Percentiles rank a stretch among this genome's conserved stretches.
Evolutionary conservation across 1,140 invertebrate species (phyloP).

Genomic region (Trachymyrmex septentrionalis): DNA sequence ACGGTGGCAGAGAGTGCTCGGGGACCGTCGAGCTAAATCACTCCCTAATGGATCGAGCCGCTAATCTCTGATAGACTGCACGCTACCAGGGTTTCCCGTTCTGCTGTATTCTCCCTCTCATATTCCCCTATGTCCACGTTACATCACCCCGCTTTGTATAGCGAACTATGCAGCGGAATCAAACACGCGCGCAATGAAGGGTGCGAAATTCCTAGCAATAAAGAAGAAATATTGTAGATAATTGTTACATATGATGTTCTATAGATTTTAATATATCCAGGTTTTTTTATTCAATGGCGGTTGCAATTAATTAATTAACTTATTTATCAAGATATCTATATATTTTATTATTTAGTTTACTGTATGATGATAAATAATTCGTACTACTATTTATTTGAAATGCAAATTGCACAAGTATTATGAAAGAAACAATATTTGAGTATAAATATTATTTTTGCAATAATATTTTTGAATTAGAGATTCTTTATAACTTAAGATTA

Average conservation of each 20-base stretch:
- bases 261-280: not conserved
- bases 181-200: conserved; percentile 21
- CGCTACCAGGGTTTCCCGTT: conserved; percentile 59
- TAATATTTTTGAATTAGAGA: not conserved
- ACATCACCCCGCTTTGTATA: conserved; percentile 50
- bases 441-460: conserved; percentile 6
- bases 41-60: conserved; percentile 81
- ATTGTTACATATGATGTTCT: not conserved
- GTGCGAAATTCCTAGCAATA: conserved; percentile 7
- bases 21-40: conserved; percentile 79
- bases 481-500: conserved; percentile 4
- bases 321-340: not conserved
- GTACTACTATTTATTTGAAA: not conserved
- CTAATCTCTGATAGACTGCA: conserved; percentile 82
- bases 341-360: not conserved
- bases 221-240: not conserved
- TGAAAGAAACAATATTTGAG: not conserved
- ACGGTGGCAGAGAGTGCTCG: conserved; percentile 69
- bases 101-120: conserved; percentile 54
- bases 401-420: not conserved
- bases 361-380: not conserved
- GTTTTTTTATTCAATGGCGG: not conserved
- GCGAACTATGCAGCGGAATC: conserved; percentile 43
- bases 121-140: conserved; percentile 37
- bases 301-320: not conserved